Evolutionary conservation across 2,888 invertebrate species (phyloP).

Genomic region (Rhingia rostrata): DNA sequence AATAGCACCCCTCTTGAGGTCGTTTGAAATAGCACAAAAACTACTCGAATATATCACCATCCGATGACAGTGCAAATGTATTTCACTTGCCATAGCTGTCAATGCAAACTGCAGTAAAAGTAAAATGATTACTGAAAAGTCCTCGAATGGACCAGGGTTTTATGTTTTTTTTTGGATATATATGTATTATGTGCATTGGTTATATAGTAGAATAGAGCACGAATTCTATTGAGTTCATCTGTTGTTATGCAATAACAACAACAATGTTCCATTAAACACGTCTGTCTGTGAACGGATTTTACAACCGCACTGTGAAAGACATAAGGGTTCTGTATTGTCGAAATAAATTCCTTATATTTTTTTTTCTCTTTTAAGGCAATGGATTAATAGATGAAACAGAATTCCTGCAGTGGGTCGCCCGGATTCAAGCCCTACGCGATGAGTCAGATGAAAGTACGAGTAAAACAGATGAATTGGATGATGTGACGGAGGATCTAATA

Average conservation of each 20-base stretch:
- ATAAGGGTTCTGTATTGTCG: neutral
- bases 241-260: slow-evolving; percentile 28
- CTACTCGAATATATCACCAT: slow-evolving; percentile 9
- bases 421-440: slow-evolving; percentile 88
- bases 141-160: slow-evolving; percentile 7
- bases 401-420: slow-evolving; percentile 90
- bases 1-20: neutral
- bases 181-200: no score
- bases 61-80: slow-evolving; percentile 46
- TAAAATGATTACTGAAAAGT: slow-evolving; percentile 44
- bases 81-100: slow-evolving; percentile 56
- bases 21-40: neutral
- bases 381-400: slow-evolving; percentile 90
- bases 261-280: slow-evolving; percentile 27
- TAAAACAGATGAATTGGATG: slow-evolving; percentile 84
- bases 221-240: neutral
- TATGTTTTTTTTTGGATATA: neutral
- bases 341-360: slow-evolving; percentile 15
- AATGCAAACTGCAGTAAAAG: slow-evolving; percentile 17
- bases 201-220: no score
- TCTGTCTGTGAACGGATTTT: neutral
- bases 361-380: slow-evolving; percentile 84
- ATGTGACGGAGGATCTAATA: slow-evolving; percentile 90
- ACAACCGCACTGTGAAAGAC: no score
- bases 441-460: slow-evolving; percentile 84